Evolutionary conservation across 2,888 invertebrate species (phyloP).

Genomic region (Xestia ashworthii): DNA sequence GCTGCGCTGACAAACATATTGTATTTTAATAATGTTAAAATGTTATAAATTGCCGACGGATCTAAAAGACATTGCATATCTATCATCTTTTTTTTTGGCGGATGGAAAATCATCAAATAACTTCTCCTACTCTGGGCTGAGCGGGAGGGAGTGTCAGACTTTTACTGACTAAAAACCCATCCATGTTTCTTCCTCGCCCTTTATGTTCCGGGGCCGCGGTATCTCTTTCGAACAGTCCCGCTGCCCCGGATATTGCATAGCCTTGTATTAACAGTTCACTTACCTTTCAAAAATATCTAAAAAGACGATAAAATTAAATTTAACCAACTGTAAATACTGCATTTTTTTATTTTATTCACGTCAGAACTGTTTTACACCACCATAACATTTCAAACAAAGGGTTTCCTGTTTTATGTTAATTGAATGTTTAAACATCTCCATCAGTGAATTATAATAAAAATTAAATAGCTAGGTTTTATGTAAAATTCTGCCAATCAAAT

Average conservation of each 20-base stretch:
- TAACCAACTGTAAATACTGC: conserved; percentile 5
- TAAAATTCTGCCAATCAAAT: conserved; percentile 62
- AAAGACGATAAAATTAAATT: neutral
- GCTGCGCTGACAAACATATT: too few relatives aligned
- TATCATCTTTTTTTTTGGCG: too few relatives aligned
- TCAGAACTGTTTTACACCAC: conserved; percentile 1
- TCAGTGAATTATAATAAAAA: conserved; percentile 45
- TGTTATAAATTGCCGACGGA: too few relatives aligned
- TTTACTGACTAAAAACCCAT: too few relatives aligned
- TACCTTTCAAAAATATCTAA: neutral
- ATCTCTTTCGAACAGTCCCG: too few relatives aligned
- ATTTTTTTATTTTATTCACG: conserved; percentile 14
- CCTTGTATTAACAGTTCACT: neutral
- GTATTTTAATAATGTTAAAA: too few relatives aligned
- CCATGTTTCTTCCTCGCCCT: too few relatives aligned
- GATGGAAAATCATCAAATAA: too few relatives aligned
- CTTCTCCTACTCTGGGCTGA: too few relatives aligned
- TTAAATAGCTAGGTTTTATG: conserved; percentile 41
- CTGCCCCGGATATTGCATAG: neutral
- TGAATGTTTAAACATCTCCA: conserved; percentile 31
- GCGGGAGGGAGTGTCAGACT: too few relatives aligned
- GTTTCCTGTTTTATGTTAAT: conserved; percentile 20
- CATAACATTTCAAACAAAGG: conserved; percentile 15
- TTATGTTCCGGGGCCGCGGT: too few relatives aligned
- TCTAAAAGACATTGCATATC: neutral